These are phyloP conservation scores for Drosophila neotestacea DNA, from an alignment of 2,888 invertebrate species.

Conservation along the genomic window DNA sequence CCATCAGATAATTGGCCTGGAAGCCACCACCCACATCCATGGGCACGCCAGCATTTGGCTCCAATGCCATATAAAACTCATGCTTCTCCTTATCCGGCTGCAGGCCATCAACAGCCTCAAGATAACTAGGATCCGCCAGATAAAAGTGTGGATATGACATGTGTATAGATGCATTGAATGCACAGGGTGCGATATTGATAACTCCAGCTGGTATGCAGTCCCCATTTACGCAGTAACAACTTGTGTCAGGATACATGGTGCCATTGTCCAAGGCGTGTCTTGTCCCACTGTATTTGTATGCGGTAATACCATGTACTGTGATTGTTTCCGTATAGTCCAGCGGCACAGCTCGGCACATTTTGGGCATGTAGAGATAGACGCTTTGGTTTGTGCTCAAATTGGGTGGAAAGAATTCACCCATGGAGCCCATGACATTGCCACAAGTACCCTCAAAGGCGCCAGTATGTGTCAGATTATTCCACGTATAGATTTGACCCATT, in stretches of 20 bases:
- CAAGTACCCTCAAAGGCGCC: conserved; percentile 86
- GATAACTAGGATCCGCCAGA: conserved; percentile 89
- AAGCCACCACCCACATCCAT: conserved; percentile 91
- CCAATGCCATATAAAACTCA: conserved; percentile 90
- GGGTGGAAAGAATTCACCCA: conserved; percentile 92
- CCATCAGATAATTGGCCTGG: conserved; percentile 91
- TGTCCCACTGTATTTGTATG: conserved; percentile 89
- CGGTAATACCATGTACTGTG: conserved; percentile 87
- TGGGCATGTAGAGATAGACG: conserved; percentile 90
- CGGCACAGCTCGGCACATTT: conserved; percentile 90
- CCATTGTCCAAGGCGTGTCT: conserved; percentile 89
- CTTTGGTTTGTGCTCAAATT: conserved; percentile 87
- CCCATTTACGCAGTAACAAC: conserved; percentile 89
- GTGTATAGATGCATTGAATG: conserved; percentile 92
- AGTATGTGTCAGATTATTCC: conserved; percentile 89
- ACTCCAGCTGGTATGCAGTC: conserved; percentile 90
- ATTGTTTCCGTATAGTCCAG: conserved; percentile 88
- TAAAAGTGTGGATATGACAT: conserved; percentile 94
- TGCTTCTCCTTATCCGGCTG: conserved; percentile 89
- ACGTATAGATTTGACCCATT: conserved; percentile 89
- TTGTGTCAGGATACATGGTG: conserved; percentile 87
- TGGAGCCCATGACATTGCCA: conserved; percentile 89
- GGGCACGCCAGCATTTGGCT: conserved; percentile 92
- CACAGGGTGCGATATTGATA: conserved; percentile 90
- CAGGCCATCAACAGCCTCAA: conserved; percentile 89